phyloP scores from a whole-genome alignment of 2,797 vertebrate species.

The Amblyraja radiata region DNA sequence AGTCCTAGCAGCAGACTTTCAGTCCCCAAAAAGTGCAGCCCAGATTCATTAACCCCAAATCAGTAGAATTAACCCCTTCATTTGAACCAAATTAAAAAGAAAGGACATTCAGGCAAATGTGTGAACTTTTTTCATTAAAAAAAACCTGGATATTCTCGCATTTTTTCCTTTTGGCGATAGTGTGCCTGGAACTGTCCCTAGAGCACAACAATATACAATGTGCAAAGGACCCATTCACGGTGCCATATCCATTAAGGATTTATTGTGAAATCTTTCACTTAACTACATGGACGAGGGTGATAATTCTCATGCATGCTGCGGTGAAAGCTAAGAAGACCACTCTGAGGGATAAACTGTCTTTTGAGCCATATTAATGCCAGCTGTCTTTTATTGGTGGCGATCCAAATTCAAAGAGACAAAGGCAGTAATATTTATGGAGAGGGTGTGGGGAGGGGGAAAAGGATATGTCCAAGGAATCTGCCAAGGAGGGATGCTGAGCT shows the following conservation, averaged over 20 bases:
- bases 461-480: background rate
- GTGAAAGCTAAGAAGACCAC: background rate
- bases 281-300: background rate
- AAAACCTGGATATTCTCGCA: background rate
- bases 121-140: background rate
- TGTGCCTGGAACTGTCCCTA: background rate
- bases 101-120: background rate
- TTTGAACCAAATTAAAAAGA: background rate
- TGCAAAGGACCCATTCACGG: background rate
- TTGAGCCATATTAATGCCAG: background rate
- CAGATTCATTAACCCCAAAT: too few species aligned
- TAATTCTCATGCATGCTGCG: background rate
- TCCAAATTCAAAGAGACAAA: constrained; percentile 5
- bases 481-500: background rate
- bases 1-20: too few species aligned
- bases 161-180: background rate
- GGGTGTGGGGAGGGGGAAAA: background rate
- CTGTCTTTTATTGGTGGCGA: background rate
- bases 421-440: background rate
- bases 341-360: constrained; percentile 11
- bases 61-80: too few species aligned
- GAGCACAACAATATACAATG: background rate
- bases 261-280: constrained; percentile 9
- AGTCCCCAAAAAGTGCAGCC: too few species aligned
- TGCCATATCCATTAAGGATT: background rate